phyloP scores from a whole-genome alignment of 2,113 vertebrate genomes.

The Carlito syrichta region DNA sequence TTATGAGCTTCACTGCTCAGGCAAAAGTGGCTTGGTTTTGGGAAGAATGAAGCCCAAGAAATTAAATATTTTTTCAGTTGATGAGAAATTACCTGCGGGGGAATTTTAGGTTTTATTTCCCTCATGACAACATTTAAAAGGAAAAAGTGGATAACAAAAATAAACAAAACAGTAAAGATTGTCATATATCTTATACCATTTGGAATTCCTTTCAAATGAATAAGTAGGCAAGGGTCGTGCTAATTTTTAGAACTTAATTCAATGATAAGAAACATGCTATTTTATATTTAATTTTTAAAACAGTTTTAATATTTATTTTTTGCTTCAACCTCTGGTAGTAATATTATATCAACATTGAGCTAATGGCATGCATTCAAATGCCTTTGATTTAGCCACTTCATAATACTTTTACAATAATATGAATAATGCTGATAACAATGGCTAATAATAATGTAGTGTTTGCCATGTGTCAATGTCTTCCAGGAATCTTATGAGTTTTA shows the following conservation, averaged over 20 bases:
- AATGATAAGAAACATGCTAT: not conserved
- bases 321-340: not conserved
- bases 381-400: not conserved
- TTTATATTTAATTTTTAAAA: not conserved
- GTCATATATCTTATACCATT: not conserved
- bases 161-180: not conserved
- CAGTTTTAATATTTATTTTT: not conserved
- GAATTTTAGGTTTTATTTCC: constrained; percentile 7
- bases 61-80: constrained; percentile 29
- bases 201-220: not conserved
- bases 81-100: not conserved
- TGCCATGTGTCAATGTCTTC: not conserved
- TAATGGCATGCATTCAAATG: not conserved
- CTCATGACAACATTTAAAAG: not conserved
- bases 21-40: not conserved
- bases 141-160: constrained; percentile 5
- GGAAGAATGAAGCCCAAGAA: not conserved
- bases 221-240: not conserved
- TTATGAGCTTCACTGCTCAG: not conserved
- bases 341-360: not conserved
- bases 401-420: not conserved
- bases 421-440: not conserved
- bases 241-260: not conserved
- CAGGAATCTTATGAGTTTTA: not conserved
- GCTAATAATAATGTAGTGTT: not conserved